Conservation (phyloP, 2,888 invertebrate species). For the Amphipyra tragopoginis region DNA sequence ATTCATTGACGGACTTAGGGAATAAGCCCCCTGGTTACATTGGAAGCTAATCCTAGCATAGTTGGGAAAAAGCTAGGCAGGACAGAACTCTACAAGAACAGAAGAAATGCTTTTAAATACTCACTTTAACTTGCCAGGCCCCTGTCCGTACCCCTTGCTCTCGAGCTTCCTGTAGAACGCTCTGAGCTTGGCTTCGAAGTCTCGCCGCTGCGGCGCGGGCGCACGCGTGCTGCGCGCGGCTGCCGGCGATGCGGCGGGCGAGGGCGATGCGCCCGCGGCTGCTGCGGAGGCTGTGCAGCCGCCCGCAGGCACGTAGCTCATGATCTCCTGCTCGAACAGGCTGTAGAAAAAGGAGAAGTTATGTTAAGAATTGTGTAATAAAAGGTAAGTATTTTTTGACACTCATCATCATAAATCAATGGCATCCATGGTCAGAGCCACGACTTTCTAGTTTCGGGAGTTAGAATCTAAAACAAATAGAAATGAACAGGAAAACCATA, state of each 20-base stretch:
- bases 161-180: slow-evolving; percentile 98
- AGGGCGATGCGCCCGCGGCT: slow-evolving; percentile 91
- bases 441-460: no score
- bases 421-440: no score
- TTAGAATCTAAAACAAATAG: no score
- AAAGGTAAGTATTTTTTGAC: no score
- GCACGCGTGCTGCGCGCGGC: slow-evolving; percentile 94
- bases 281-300: slow-evolving; percentile 81
- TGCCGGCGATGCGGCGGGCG: slow-evolving; percentile 95
- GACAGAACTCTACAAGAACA: no score
- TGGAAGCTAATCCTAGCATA: no score
- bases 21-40: no score
- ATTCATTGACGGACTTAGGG: no score
- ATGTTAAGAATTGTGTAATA: slow-evolving; percentile 9
- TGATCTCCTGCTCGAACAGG: slow-evolving; percentile 99
- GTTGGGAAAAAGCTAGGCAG: no score
- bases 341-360: slow-evolving; percentile 85
- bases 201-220: slow-evolving; percentile 97
- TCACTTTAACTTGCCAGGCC: slow-evolving; percentile 98
- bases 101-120: slow-evolving; percentile 64
- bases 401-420: no score
- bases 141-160: slow-evolving; percentile 98
- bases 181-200: slow-evolving; percentile 98
- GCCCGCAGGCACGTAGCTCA: slow-evolving; percentile 97
- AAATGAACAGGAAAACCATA: no score